Evolutionary conservation across 1,140 invertebrate genomes (phyloP), one percentile per base, ranked within the genome.

Genomic region (Drosophila eugracilis): DNA sequence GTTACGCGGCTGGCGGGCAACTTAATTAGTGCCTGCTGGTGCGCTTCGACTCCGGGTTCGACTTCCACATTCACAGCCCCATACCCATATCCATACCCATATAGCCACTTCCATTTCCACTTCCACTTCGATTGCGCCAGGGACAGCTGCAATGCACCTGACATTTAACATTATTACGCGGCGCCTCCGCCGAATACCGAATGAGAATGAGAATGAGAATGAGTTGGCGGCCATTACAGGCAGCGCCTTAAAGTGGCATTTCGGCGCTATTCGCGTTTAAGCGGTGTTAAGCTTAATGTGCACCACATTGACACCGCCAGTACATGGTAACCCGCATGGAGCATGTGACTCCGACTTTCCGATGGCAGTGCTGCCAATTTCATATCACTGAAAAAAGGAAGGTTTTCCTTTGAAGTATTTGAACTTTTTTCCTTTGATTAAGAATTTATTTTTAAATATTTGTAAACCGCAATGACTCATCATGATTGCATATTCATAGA

Each of bases 121-220:
- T 32, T 66, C 60, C 45, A 53, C 47, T 52, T 67, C 65, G 65
- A 69, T 69, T 67, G 47, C 65, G 62, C 37, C 60, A 34, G 47
- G 62, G 63, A 69, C 79, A 78, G 81, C 67, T 85, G 81, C 80
- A 85, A 54, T 85, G 80, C 77, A 86, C 80, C 80, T 86, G 81
- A 86, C 77, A 85, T 85, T 85, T 86, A 86, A 85, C 78, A 85
- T 86, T 86, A 85, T 85, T 85, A 74, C 81, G 73, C 80, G 72
- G 73, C 80, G 44, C 52, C 59, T 79, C 65, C 59, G 47, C 28
- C 57, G 36, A 57, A 42, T 71, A 39, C 45, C 39, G 36, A 74
- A 74, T 47, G 60, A 47, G 39, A 22, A 37, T 37, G 36, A 2
- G 14, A 36, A 17, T 6, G 36, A 1, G 36, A 39, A 9, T 14